These are phyloP conservation scores for Pollenia griseotomentosa DNA, from an alignment of 2,888 invertebrate genomes.

Conservation along the genomic window DNA sequence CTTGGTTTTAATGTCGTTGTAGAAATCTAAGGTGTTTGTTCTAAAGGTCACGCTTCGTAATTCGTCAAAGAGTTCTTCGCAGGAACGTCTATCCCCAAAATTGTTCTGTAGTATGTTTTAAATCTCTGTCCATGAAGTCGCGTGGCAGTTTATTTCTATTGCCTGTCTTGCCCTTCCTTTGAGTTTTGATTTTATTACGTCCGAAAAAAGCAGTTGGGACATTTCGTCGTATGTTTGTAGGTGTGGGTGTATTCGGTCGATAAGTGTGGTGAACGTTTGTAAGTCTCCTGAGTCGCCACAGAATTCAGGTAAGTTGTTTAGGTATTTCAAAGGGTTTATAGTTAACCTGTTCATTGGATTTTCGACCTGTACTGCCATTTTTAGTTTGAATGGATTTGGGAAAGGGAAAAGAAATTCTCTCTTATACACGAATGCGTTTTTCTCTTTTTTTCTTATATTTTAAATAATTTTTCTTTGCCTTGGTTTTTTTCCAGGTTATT, in stretches of 20 bases:
- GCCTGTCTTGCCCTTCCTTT: too few relatives aligned
- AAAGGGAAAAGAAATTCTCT: slow-evolving; percentile 1
- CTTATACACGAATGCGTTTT: slow-evolving; percentile 29
- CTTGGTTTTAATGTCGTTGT: background rate
- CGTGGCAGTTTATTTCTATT: too few relatives aligned
- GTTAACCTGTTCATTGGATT: background rate
- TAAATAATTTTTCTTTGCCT: slow-evolving; percentile 13
- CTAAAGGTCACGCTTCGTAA: background rate
- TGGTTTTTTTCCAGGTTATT: slow-evolving; percentile 27
- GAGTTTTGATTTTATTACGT: background rate
- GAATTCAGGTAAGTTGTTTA: background rate
- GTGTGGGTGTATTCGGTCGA: background rate
- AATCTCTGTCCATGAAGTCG: background rate
- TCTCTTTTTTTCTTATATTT: slow-evolving; percentile 14
- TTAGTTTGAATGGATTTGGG: background rate
- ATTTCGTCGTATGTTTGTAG: background rate
- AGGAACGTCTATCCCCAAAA: background rate
- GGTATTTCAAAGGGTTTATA: background rate
- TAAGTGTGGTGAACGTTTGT: background rate
- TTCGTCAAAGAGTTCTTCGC: slow-evolving; percentile 1
- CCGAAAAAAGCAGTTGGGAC: background rate
- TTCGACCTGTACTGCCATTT: background rate
- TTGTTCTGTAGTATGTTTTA: background rate
- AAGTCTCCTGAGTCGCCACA: background rate
- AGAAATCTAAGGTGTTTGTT: background rate